Base-by-base conservation (phyloP, 2,888 invertebrate genomes). In the Holacanthella duospinosa region DNA sequence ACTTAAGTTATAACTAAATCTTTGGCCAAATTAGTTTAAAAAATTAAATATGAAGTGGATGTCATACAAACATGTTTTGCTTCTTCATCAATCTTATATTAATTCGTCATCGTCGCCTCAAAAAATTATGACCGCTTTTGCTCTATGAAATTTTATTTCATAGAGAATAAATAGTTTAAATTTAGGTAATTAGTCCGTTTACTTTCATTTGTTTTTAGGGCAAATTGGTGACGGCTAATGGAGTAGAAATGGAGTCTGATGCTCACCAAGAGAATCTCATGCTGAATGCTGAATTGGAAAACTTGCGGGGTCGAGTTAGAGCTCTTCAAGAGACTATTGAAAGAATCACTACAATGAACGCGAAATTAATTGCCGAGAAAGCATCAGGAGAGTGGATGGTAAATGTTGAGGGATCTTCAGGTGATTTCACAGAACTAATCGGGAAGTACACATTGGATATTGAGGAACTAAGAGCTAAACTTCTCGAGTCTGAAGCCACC, bases 241-340 rank as follows among this genome's bases (percentile, higher is more conserved):
- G 59, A 21, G 85, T 85, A 67, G 88, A 91, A 74, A 83, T 86
- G 43, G 85, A 93, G 73, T 94, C 93, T 74, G 97, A 99, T 76
- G 91, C 95, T 79, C 93, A 88, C 76, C 89, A 93, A 76, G 97
- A 99, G 80, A 96, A 95, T 78, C 88, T 87, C 27, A 88, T 96
- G 84, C 81, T 96, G 1, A 86, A 88, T 72, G 85, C 86, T 59
- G 96, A 97, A 77, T 86, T 90, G 67, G 89, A 89, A 74, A 88
- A 91, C 68, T 80, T 96, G 43, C 81, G 93, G 55, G 88, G 89
- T 16, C 80, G 96, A 60, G 85, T 96, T 1, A 96, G 96, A 79
- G 93, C 94, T 1, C 84, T 96, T 83, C 93, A 94, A 75, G 93
- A 93, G 74, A 94, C 95, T 0, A 87, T 94, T 26, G 93, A 94